Base-by-base conservation (phyloP, 2,888 invertebrate genomes). In the Sinopyrophorus schimmeli region DNA sequence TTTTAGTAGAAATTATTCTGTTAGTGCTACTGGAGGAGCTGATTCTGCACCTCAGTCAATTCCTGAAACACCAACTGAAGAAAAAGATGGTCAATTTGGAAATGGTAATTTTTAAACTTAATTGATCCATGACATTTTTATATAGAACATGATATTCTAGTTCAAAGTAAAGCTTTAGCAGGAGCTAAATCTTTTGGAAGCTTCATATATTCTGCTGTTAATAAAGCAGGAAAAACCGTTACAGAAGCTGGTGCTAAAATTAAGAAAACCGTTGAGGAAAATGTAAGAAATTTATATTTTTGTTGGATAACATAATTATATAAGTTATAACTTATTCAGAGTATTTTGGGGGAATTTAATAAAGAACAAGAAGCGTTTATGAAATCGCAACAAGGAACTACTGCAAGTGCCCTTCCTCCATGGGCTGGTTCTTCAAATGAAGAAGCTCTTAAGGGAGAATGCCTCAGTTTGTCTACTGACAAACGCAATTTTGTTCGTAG, bases 351-450 rank as follows among this genome's bases (percentile, higher is more conserved):
- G 39, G 97, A 98, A 68, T 92, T 99, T 77, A 93, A 93, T 75
- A 92, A 92, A 70, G 97, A 98, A 71, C 96, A 98, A 74, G 93
- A 95, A 64, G 91, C 93, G 34, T 98, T 98, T 77, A 86, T 94
- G 65, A 91, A 91, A 71, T 88, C 88, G 43, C 92, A 95, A 76
- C 81, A 81, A 44, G 82, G 81, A 57, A 84, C 82, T 58, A 78
- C 74, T 55, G 79, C 82, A 35, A 82, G 87, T 20, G 85, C 88
- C 32, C 82, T 89, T 3, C 86, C 92, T 18, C 97, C 98, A 5
- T 99, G 99, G 98, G 80, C 90, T 46, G 98, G 97, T 3, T 92
- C 93, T 54, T 86, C 91, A 59, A 96, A 98, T 73, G 97, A 98
- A 73, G 88, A 91, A 30, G 84, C 87, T 40, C 84, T 98, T 58